Percentiles rank a stretch among this genome's conserved stretches.
Conservation (phyloP, 1,140 invertebrate genomes). For the Asobara japonica region DNA sequence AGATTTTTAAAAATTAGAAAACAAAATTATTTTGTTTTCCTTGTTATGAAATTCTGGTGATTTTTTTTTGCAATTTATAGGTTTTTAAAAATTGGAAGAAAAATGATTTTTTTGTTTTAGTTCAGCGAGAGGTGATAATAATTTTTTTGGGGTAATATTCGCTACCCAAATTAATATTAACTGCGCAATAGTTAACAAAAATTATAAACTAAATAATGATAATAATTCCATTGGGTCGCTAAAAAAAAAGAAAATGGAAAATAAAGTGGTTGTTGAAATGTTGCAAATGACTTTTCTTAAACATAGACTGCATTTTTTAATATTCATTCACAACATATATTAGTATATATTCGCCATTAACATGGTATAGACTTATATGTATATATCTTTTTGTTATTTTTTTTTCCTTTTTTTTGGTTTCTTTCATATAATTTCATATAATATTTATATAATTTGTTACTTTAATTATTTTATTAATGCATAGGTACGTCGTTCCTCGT, state of each 20-base stretch:
- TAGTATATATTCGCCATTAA: conserved; percentile 60
- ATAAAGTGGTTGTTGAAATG: not conserved
- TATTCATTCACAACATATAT: conserved; percentile 65
- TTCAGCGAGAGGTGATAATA: too few relatives aligned
- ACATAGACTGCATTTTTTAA: conserved; percentile 61
- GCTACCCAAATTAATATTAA: too few relatives aligned
- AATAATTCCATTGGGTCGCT: not conserved
- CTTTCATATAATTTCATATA: conserved; percentile 44
- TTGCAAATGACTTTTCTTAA: conserved; percentile 42
- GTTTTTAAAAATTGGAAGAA: too few relatives aligned
- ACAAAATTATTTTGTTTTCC: too few relatives aligned
- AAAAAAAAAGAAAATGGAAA: not conserved
- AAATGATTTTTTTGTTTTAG: too few relatives aligned
- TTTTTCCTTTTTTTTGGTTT: too few relatives aligned
- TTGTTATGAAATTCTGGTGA: too few relatives aligned
- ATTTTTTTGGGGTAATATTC: too few relatives aligned
- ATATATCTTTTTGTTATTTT: too few relatives aligned
- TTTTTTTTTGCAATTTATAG: too few relatives aligned
- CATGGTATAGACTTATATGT: conserved; percentile 58
- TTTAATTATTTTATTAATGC: conserved; percentile 28
- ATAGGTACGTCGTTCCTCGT: conserved; percentile 44
- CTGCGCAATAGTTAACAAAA: too few relatives aligned
- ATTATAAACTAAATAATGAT: not conserved
- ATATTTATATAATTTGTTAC: conserved; percentile 44
- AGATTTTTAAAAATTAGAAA: too few relatives aligned